Evolutionary conservation across 1,140 invertebrate genomes (phyloP).

Genomic region (Teleopsis dalmanni): DNA sequence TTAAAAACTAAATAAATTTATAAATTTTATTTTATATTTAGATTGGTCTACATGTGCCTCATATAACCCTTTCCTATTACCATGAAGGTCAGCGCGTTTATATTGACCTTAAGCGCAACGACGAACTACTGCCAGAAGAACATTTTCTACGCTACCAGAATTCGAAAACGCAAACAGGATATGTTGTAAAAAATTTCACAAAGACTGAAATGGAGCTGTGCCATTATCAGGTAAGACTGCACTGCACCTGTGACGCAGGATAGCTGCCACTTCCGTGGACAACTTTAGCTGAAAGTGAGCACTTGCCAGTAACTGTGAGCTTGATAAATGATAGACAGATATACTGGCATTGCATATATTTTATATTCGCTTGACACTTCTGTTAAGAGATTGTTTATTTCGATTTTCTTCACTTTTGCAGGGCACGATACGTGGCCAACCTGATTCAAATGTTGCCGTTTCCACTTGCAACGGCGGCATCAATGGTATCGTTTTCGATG

Average conservation of each 20-base stretch:
- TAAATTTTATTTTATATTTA: constrained; percentile 48
- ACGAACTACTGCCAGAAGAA: constrained; percentile 62
- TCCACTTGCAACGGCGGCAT: constrained; percentile 75
- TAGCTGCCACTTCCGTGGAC: background rate
- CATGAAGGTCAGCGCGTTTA: constrained; percentile 58
- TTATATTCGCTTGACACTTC: too few relatives aligned
- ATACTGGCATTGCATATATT: too few relatives aligned
- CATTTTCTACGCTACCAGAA: constrained; percentile 69
- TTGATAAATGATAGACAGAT: background rate
- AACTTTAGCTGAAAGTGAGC: background rate
- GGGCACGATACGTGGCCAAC: constrained; percentile 63
- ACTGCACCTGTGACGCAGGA: background rate
- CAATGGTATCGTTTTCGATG: constrained; percentile 76
- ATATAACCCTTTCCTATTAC: constrained; percentile 60
- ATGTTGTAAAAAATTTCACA: constrained; percentile 48
- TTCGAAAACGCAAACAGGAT: constrained; percentile 41
- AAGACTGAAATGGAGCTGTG: constrained; percentile 45
- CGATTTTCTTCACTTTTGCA: constrained; percentile 23
- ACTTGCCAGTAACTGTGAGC: background rate
- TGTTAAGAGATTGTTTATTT: too few relatives aligned
- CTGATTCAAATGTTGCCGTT: constrained; percentile 72
- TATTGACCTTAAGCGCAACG: constrained; percentile 69
- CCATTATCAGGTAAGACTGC: constrained; percentile 36
- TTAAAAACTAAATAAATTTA: too few relatives aligned
- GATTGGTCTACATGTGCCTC: constrained; percentile 60